Evolutionary conservation across 2,888 invertebrate genomes (phyloP).

Genomic region (Mylabris sibirica): DNA sequence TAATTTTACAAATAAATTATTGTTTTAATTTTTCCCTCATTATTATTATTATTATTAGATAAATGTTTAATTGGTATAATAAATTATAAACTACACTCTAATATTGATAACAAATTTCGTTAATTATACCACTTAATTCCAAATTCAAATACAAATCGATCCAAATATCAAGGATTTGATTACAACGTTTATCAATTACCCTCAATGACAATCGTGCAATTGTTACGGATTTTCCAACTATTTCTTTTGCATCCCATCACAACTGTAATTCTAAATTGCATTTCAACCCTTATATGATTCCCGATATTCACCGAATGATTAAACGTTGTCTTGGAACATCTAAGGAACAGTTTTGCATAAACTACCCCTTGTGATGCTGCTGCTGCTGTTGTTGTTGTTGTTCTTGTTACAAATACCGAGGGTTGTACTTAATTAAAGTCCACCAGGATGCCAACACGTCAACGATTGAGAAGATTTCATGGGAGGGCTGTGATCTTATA

Average conservation of each 20-base stretch:
- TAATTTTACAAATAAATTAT: conserved; percentile 45
- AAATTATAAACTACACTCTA: conserved; percentile 11
- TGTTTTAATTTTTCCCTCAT: conserved; percentile 28
- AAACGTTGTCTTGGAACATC: neutral
- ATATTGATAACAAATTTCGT: neutral
- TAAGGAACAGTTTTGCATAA: conserved; percentile 1
- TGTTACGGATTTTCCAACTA: neutral
- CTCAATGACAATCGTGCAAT: too few species aligned
- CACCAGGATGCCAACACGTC: conserved; percentile 16
- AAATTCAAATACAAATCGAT: conserved; percentile 2
- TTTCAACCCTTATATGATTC: too few species aligned
- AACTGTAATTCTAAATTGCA: too few species aligned
- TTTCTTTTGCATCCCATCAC: neutral
- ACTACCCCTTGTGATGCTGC: too few species aligned
- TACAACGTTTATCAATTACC: neutral
- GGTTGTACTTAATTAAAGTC: conserved; percentile 31
- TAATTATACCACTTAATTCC: neutral
- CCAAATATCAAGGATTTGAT: neutral
- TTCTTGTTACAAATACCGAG: neutral
- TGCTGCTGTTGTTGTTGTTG: too few species aligned
- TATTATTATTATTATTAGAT: conserved; percentile 14
- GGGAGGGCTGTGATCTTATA: conserved; percentile 2
- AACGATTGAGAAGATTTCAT: conserved; percentile 7
- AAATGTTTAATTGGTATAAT: conserved; percentile 22
- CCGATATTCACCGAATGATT: too few species aligned